Conservation (phyloP, 2,888 invertebrate species). For the Tipula confusa region DNA sequence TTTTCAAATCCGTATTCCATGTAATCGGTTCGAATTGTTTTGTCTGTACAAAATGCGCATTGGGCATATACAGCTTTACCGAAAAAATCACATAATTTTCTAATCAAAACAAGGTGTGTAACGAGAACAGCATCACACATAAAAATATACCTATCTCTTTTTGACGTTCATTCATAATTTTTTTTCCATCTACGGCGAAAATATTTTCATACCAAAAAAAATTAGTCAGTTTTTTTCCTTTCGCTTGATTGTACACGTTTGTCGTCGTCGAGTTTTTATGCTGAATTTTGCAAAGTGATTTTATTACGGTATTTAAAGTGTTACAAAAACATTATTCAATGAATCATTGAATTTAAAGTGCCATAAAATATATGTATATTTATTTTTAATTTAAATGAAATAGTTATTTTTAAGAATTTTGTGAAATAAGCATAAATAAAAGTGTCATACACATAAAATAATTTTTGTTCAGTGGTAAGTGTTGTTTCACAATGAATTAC, state of each 20-base stretch:
- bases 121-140: neutral
- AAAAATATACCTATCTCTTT: neutral
- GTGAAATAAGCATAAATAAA: neutral
- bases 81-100: neutral
- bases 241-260: neutral
- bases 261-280: no score
- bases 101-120: neutral
- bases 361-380: neutral
- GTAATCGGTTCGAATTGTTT: no score
- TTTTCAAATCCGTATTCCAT: no score
- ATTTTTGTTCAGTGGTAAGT: constrained; percentile 7
- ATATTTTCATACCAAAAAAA: neutral
- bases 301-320: neutral
- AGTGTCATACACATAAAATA: neutral
- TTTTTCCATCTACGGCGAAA: neutral
- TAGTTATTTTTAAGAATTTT: neutral
- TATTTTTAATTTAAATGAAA: neutral
- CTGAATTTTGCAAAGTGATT: no score
- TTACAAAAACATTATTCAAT: neutral
- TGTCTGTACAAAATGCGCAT: no score
- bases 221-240: neutral
- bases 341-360: neutral
- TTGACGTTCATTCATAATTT: neutral
- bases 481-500: neutral
- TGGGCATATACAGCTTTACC: neutral